A percentile compares a stretch with the other conserved stretches of the same genome.
Conservation (phyloP, 2,888 invertebrate genomes). For the Cheilosia vernalis region DNA sequence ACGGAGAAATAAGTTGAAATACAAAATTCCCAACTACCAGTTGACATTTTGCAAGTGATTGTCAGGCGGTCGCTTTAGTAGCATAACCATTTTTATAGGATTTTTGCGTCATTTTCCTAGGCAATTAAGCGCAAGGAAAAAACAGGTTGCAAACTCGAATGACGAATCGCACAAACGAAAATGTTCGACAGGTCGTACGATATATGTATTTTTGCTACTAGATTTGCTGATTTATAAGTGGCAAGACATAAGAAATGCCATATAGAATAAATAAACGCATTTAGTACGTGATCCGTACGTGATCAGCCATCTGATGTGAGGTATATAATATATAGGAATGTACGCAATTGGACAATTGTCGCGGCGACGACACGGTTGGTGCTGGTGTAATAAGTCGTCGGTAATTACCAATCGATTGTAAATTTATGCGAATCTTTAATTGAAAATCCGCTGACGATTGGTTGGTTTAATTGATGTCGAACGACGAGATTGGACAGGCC, state of each 20-base stretch:
- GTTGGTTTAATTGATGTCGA: slow-evolving; percentile 64
- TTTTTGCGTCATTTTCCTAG: slow-evolving; percentile 57
- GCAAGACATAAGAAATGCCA: slow-evolving; percentile 58
- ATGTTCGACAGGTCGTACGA: slow-evolving; percentile 63
- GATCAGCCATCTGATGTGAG: slow-evolving; percentile 18
- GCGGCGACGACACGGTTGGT: slow-evolving; percentile 23
- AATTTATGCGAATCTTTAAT: slow-evolving; percentile 74
- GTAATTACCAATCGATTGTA: slow-evolving; percentile 69
- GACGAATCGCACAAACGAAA: slow-evolving; percentile 67
- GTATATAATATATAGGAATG: not conserved
- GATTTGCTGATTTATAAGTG: slow-evolving; percentile 74
- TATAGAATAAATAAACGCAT: slow-evolving; percentile 70
- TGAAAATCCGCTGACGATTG: slow-evolving; percentile 72
- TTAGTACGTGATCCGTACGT: slow-evolving; percentile 64
- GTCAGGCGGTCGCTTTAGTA: slow-evolving; percentile 62
- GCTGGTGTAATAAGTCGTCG: slow-evolving; percentile 58
- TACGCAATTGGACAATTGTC: slow-evolving; percentile 29
- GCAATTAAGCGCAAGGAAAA: slow-evolving; percentile 63
- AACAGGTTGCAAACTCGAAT: slow-evolving; percentile 71
- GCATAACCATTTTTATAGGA: slow-evolving; percentile 57
- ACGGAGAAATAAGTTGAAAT: slow-evolving; percentile 43
- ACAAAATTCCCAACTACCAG: slow-evolving; percentile 66
- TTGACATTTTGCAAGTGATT: slow-evolving; percentile 72
- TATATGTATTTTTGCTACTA: slow-evolving; percentile 45
- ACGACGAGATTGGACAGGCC: slow-evolving; percentile 39